Conservation (phyloP, 1,140 invertebrate genomes). For the Bombus difficillimus region DNA sequence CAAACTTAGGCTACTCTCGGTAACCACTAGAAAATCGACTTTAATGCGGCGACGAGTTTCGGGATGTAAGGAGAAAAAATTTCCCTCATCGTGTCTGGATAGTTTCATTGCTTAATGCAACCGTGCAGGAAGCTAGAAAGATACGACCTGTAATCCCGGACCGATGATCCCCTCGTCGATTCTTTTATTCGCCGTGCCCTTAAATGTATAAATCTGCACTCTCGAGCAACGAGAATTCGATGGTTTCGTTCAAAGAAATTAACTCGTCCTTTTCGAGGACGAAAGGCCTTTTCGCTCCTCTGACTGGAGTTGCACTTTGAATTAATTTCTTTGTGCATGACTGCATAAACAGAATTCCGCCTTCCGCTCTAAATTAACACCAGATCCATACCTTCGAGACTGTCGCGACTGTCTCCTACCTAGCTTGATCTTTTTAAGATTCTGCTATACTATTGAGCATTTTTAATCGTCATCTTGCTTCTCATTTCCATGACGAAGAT, state of each 20-base stretch:
- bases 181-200: neutral
- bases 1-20: neutral
- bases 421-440: neutral
- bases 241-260: constrained; percentile 4
- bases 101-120: constrained; percentile 16
- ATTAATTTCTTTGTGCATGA: constrained; percentile 5
- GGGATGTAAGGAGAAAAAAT: neutral
- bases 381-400: neutral
- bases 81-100: no score
- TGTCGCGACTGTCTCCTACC: neutral
- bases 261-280: neutral
- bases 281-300: neutral
- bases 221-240: neutral
- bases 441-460: no score
- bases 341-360: constrained; percentile 28
- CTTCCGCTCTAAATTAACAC: neutral
- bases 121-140: neutral
- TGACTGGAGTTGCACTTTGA: constrained; percentile 3
- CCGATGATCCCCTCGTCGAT: neutral
- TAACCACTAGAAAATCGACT: neutral
- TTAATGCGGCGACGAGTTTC: neutral
- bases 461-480: no score
- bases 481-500: no score
- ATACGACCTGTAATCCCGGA: neutral
- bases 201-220: constrained; percentile 21